These are phyloP conservation scores for Thecophora atra DNA, from an alignment of 2,888 invertebrate genomes.

Conservation along the genomic window DNA sequence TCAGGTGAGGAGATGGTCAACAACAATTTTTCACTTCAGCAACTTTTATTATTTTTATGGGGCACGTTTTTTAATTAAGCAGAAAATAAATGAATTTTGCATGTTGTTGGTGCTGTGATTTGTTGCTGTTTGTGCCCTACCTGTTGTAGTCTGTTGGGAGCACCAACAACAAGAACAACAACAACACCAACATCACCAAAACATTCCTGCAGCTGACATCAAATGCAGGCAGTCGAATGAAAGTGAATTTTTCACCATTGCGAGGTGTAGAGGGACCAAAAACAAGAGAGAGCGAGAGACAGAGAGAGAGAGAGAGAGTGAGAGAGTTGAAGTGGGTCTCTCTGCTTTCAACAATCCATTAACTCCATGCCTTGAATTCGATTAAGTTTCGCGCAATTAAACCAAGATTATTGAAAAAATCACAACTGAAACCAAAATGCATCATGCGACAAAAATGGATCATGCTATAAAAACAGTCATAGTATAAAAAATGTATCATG, in stretches of 20 bases:
- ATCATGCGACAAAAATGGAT: too few relatives aligned
- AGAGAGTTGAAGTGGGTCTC: neutral
- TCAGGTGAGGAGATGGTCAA: too few relatives aligned
- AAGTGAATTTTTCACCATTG: constrained; percentile 47
- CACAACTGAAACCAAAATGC: too few relatives aligned
- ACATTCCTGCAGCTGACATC: neutral
- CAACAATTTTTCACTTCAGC: neutral
- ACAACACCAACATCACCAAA: neutral
- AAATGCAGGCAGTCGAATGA: constrained; percentile 42
- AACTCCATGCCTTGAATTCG: neutral
- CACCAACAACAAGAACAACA: constrained; percentile 3
- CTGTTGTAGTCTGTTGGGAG: constrained; percentile 21
- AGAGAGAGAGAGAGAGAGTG: too few relatives aligned
- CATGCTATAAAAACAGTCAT: too few relatives aligned
- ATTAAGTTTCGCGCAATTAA: constrained; percentile 12
- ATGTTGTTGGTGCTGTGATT: constrained; percentile 20
- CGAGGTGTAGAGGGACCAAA: too few relatives aligned
- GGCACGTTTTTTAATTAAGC: constrained; percentile 59
- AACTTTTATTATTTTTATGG: constrained; percentile 28
- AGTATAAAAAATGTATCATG: too few relatives aligned
- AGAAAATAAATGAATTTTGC: constrained; percentile 56
- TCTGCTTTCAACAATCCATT: constrained; percentile 10
- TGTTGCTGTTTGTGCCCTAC: constrained; percentile 12
- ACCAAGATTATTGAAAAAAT: too few relatives aligned
- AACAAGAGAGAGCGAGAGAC: too few relatives aligned